Base-by-base conservation (phyloP, 2,113 vertebrate genomes). In the Accipiter cooperii region DNA sequence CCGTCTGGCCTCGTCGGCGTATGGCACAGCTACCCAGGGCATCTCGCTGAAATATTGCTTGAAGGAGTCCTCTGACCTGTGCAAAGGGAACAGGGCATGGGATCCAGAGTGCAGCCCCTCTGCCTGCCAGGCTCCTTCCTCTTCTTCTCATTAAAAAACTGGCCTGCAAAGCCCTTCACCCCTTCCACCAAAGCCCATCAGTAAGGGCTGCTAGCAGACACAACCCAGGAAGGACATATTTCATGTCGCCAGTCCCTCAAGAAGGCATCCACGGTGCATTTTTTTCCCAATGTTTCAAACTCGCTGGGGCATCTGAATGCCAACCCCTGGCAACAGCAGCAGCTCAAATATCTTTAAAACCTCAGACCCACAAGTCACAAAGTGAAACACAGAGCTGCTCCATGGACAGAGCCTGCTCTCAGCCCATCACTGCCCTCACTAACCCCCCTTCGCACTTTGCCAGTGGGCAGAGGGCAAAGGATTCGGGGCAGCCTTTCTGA, bases 11-110 rank as follows among this genome's bases (percentile, higher is more conserved):
- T 99, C 99, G 0, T 99, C 99, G 0, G 98, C 96, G 71, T 99
- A 99, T 1, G 99, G 99, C 69, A 99, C 98, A 0, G 99, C 99
- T 20, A 99, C 93, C 99, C 99, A 99, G 17, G 99, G 99, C 99
- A 99, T 99, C 98, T 99, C 99, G 6, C 99, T 99, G 98, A 99
- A 99, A 96, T 99, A 99, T 98, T 99, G 99, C 89, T 99, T 99
- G 97, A 99, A 99, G 9, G 99, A 99, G 81, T 99, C 99, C 97
- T 99, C 99, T 29, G 99, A 99, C 98, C 99, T 99, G 65, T 2
- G 65, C 64, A 66, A 65, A 33, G 36, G 36, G 63, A 86, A 91
- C 88, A 87, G 38, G 24, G 22, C 28, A 55, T 52, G 55, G 49
- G 65, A 81, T 42, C 22, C 74, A 80, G 19, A 47, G 65, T 10